Evolutionary conservation across 1,140 invertebrate genomes (phyloP).

Genomic region (Cephus cinctus): DNA sequence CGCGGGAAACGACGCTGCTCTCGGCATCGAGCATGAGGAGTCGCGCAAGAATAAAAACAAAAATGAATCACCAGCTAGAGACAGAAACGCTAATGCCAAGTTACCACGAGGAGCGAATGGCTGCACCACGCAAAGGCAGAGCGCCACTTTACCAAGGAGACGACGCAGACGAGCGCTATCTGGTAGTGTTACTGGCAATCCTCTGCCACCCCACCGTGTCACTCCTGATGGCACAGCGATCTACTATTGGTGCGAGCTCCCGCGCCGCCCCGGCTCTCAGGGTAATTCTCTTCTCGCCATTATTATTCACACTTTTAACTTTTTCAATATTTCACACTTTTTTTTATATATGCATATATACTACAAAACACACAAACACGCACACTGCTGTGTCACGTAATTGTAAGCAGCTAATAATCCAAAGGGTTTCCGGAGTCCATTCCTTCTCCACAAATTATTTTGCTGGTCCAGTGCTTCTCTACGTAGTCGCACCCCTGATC

Average conservation of each 20-base stretch:
- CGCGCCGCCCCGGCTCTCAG: slow-evolving; percentile 55
- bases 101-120: slow-evolving; percentile 15
- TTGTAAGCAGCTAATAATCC: too few species aligned
- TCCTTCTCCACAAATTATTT: too few species aligned
- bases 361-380: too few species aligned
- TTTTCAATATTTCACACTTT: too few species aligned
- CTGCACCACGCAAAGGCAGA: slow-evolving; percentile 32
- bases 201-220: slow-evolving; percentile 68
- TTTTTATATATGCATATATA: too few species aligned
- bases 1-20: slow-evolving; percentile 17
- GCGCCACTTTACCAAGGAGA: slow-evolving; percentile 50
- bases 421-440: too few species aligned
- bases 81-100: slow-evolving; percentile 45
- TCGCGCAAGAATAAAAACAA: slow-evolving; percentile 21
- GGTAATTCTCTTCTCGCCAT: slow-evolving; percentile 43
- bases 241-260: slow-evolving; percentile 79
- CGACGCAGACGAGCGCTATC: slow-evolving; percentile 44
- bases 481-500: too few species aligned
- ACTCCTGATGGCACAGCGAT: slow-evolving; percentile 78
- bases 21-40: slow-evolving; percentile 27
- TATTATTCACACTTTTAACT: too few species aligned
- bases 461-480: too few species aligned
- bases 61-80: slow-evolving; percentile 19
- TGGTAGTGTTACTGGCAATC: slow-evolving; percentile 43
- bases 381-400: too few species aligned